A percentile compares a stretch with the other conserved stretches of the same genome.
phyloP scores from a whole-genome alignment of 2,888 invertebrate species.

The Eurytoma adleriae region DNA sequence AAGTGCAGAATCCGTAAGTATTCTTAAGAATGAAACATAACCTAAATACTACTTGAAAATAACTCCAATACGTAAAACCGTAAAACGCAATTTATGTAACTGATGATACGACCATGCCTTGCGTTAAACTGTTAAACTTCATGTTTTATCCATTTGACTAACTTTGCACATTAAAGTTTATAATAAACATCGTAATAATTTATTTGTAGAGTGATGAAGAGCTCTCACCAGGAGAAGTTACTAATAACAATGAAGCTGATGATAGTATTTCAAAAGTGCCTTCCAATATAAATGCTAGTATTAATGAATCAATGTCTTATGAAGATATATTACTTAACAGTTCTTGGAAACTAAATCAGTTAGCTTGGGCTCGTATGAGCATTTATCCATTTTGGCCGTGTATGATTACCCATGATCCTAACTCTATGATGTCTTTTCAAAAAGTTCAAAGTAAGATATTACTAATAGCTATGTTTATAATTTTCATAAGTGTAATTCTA shows the following conservation, averaged over 20 bases:
- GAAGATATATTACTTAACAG: conserved; percentile 46
- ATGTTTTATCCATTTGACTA: no score
- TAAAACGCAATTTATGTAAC: conserved; percentile 11
- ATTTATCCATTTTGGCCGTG: conserved; percentile 60
- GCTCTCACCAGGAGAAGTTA: neutral
- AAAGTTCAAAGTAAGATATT: conserved; percentile 56
- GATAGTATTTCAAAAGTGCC: conserved; percentile 3
- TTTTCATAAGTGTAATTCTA: neutral
- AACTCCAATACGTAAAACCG: neutral
- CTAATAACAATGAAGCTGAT: conserved; percentile 4
- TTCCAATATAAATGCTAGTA: neutral
- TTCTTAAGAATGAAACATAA: conserved; percentile 32
- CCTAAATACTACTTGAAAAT: conserved; percentile 22
- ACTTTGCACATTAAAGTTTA: no score
- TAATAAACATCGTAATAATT: no score
- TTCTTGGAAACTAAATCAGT: conserved; percentile 51
- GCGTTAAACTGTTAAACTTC: no score
- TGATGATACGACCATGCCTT: neutral
- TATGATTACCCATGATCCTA: conserved; percentile 56
- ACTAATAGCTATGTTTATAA: neutral
- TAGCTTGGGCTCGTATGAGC: conserved; percentile 60
- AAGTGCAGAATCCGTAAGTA: conserved; percentile 25
- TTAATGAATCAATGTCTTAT: conserved; percentile 22
- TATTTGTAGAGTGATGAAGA: conserved; percentile 25
- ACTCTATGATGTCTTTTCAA: conserved; percentile 46